Evolutionary conservation across 1,140 invertebrate genomes (phyloP).

Genomic region (Halotydeus destructor): DNA sequence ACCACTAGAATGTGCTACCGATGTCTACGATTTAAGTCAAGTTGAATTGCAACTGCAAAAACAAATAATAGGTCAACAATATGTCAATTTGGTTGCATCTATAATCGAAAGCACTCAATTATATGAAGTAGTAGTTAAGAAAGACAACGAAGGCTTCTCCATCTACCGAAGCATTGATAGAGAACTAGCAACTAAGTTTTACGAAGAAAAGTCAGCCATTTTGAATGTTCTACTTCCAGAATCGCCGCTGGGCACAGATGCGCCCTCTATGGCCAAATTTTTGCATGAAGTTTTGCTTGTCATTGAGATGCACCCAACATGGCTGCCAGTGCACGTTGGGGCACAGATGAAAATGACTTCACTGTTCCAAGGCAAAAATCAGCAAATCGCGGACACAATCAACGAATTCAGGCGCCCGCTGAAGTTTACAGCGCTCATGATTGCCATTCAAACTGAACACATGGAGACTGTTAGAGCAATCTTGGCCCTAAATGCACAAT

Average conservation of each 20-base stretch:
- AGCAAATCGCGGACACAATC: neutral
- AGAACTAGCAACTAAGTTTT: neutral
- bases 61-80: no score
- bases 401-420: neutral
- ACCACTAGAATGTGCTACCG: no score
- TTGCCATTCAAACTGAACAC: conserved; percentile 6
- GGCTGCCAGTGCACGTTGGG: conserved; percentile 5
- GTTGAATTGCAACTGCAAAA: no score
- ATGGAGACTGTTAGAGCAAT: neutral
- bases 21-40: no score
- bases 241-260: no score
- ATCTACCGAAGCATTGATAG: neutral
- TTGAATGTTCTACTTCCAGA: neutral
- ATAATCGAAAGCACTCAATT: no score
- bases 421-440: conserved; percentile 6
- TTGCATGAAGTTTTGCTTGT: no score
- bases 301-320: conserved; percentile 3
- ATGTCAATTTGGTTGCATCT: no score
- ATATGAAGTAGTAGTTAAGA: neutral
- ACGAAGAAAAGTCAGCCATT: neutral
- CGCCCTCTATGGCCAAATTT: no score
- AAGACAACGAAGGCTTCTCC: neutral
- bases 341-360: neutral
- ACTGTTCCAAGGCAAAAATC: neutral
- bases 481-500: neutral